These are phyloP conservation scores for Rotaria socialis DNA, from an alignment of 2,888 invertebrate genomes.

Conservation along the genomic window DNA sequence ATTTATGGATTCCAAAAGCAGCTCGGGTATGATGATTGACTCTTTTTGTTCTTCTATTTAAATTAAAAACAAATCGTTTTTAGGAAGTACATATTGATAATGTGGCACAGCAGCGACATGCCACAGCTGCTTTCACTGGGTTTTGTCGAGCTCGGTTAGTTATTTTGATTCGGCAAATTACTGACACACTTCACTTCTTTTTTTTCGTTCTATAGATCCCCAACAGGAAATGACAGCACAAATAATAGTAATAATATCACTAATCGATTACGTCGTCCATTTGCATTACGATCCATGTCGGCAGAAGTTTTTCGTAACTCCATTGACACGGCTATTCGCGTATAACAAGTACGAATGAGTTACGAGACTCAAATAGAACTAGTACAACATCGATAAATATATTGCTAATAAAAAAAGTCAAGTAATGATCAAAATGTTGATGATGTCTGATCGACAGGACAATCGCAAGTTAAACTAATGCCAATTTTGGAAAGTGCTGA, in stretches of 20 bases:
- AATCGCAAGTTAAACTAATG: background rate
- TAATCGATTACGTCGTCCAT: slow-evolving; percentile 15
- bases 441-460: background rate
- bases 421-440: background rate
- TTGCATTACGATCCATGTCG: background rate
- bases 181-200: background rate
- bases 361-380: background rate
- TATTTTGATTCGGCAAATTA: background rate
- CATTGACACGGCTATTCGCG: background rate
- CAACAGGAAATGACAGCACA: background rate
- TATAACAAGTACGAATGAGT: background rate
- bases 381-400: background rate
- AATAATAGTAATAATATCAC: background rate
- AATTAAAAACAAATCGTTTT: background rate
- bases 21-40: background rate
- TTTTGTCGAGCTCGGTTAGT: background rate
- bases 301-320: background rate
- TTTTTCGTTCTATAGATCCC: background rate
- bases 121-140: background rate
- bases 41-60: background rate
- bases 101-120: background rate
- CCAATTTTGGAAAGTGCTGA: slow-evolving; percentile 14
- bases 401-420: background rate
- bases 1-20: slow-evolving; percentile 23
- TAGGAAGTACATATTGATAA: slow-evolving; percentile 20